These are phyloP conservation scores for Acyrthosiphon pisum DNA, from an alignment of 1,140 invertebrate genomes.

Conservation along the genomic window DNA sequence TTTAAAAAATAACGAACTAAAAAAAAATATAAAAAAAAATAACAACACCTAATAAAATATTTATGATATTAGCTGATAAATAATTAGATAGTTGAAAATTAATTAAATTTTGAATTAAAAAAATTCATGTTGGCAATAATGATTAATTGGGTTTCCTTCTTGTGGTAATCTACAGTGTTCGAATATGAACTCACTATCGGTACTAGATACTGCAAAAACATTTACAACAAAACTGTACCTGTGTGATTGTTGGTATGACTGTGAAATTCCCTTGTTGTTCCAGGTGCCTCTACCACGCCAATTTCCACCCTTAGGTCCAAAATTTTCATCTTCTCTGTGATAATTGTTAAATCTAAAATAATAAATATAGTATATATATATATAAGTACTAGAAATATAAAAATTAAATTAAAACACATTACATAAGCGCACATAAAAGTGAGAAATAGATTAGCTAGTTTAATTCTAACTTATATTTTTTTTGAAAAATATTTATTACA, in stretches of 20 bases:
- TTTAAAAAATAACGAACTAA: not conserved
- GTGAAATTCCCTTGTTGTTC: constrained; percentile 44
- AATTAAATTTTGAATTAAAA: constrained; percentile 31
- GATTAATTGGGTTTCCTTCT: constrained; percentile 52
- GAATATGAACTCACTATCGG: constrained; percentile 56
- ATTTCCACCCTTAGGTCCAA: constrained; percentile 46
- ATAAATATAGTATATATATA: not conserved
- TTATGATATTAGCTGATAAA: not conserved
- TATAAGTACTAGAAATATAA: not conserved
- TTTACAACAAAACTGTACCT: constrained; percentile 57
- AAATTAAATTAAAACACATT: not conserved
- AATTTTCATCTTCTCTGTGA: constrained; percentile 48
- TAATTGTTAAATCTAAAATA: constrained; percentile 44
- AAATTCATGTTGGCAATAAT: constrained; percentile 38
- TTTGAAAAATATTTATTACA: no score
- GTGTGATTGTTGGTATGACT: constrained; percentile 53
- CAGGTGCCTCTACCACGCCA: constrained; percentile 47
- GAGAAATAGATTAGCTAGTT: not conserved
- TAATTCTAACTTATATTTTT: not conserved
- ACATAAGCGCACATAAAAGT: no score
- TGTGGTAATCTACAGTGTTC: constrained; percentile 52
- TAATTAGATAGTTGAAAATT: constrained; percentile 3
- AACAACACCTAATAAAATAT: constrained; percentile 19
- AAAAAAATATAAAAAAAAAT: not conserved
- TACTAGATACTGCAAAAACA: constrained; percentile 57